Percentiles rank a stretch among this genome's conserved stretches.
These are phyloP conservation scores for Ciconia maguari DNA, from an alignment of 2,113 vertebrate species.

Conservation along the genomic window DNA sequence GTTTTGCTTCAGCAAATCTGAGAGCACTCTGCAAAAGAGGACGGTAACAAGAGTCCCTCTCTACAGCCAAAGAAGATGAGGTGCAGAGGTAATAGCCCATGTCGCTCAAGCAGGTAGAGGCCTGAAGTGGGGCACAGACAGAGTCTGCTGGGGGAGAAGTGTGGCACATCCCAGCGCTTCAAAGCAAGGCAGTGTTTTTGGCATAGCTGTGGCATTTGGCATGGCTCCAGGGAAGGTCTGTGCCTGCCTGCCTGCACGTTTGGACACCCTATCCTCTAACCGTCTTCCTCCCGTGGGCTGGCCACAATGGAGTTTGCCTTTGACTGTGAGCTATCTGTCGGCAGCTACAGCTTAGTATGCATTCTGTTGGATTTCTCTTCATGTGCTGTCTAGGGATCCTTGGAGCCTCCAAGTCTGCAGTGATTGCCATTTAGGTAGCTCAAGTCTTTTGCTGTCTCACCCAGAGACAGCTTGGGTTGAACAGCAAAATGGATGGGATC, in stretches of 20 bases:
- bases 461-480: not conserved
- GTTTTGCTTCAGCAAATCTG: not conserved
- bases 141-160: not conserved
- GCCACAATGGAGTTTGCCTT: not conserved
- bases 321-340: not conserved
- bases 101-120: not conserved
- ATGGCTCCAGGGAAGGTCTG: not conserved
- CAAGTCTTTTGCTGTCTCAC: not conserved
- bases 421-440: not conserved
- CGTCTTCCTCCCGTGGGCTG: not conserved
- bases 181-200: not conserved
- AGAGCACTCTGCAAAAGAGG: not conserved
- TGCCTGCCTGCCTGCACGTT: not conserved
- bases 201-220: not conserved
- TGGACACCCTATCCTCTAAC: not conserved
- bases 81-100: not conserved
- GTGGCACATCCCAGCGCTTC: not conserved
- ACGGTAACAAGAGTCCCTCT: not conserved
- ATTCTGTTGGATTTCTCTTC: not conserved
- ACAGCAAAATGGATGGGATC: not conserved
- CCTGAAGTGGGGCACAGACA: not conserved
- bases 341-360: not conserved
- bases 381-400: not conserved
- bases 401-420: not conserved
- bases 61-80: not conserved